Base-by-base conservation (phyloP, 2,888 invertebrate species). In the Philopedon plagiatum region DNA sequence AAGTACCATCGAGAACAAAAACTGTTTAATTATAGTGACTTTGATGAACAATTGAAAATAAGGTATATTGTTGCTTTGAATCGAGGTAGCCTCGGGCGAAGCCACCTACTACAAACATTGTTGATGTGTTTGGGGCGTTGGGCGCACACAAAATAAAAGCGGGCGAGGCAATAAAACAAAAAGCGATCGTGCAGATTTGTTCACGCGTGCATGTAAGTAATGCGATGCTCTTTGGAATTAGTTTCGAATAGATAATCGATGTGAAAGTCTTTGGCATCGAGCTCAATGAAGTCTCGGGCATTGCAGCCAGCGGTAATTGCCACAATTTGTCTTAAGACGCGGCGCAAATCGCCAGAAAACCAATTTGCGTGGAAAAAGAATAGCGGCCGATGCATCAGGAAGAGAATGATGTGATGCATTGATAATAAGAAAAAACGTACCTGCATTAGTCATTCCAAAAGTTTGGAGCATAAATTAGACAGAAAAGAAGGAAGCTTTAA, bases 31-130 rank as follows among this genome's bases (percentile, higher is more conserved):
- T 76, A 78, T 76, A 75, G 76, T 76, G 60, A 76, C 73, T 75
- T 76, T 77, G 78, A 78, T 76, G 76, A 78, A 78, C 78, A 78
- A 78, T 78, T 77, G 77, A 73, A 78, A 78, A 78, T 77, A 78
- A 78, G 71, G 76, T 74, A 78, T 76, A 76, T 76, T 75, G 75
- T 76, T 73, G 68, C 75, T 75, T 74, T 70, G 75, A 68, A 70
- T 76, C 76, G 77, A 76, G 76, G 51, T 61, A 63, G 75, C 77
- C 79, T 21, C 57, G 44, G 79, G 81, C 80, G 75, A 71, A 77
- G 79, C 82, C 82, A 81, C 82, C 82, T 82, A 82, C 82, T 80
- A 81, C 78, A 81, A 81, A 81, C 81, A 80, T 81, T 80, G 80
- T 80, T 80, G 79, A 79, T 79, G 79, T 77, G 79, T 79, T 77